phyloP scores from a whole-genome alignment of 2,113 vertebrate species.

The Poicephalus meyeri region DNA sequence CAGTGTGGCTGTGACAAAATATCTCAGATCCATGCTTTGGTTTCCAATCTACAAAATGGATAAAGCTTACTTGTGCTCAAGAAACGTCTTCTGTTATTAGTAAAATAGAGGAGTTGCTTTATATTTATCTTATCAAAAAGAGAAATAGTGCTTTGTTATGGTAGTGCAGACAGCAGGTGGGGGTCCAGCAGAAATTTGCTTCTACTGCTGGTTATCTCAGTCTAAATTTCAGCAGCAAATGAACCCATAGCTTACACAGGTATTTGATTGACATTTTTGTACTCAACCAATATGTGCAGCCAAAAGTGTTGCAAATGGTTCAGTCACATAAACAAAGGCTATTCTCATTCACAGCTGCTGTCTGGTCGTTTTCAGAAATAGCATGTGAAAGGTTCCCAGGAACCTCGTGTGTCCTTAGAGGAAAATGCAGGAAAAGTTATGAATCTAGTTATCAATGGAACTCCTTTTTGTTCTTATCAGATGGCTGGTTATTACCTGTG shows the following conservation, averaged over 20 bases:
- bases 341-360: not conserved
- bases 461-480: not conserved
- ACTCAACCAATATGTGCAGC: not conserved
- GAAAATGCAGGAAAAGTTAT: not conserved
- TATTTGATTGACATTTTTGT: not conserved
- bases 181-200: not conserved
- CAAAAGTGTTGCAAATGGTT: not conserved
- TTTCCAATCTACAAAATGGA: not conserved
- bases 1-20: not conserved
- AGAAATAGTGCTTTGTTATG: not conserved
- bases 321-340: not conserved
- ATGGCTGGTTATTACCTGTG: not conserved
- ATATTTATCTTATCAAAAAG: not conserved
- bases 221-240: not conserved
- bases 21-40: not conserved
- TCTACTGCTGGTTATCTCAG: not conserved
- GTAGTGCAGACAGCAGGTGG: not conserved
- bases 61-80: not conserved
- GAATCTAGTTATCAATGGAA: not conserved
- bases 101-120: not conserved
- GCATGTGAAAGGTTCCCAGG: not conserved
- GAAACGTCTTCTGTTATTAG: not conserved
- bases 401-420: not conserved
- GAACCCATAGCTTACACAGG: not conserved
- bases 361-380: not conserved